phyloP scores from a whole-genome alignment of 2,113 vertebrate species.

The Nesoenas mayeri region DNA sequence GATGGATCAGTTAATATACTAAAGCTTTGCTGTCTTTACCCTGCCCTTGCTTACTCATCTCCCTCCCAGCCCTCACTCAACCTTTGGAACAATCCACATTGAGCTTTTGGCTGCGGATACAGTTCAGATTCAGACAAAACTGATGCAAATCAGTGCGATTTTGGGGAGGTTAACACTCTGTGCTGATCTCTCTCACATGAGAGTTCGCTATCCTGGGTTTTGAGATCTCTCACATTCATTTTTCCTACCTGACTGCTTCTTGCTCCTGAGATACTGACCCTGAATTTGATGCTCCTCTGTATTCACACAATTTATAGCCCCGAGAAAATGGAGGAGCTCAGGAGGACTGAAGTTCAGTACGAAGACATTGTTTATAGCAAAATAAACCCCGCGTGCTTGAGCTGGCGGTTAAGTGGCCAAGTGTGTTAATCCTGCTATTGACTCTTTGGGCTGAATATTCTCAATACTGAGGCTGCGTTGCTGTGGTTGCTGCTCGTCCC shows the following conservation, averaged over 20 bases:
- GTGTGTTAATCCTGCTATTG: no score
- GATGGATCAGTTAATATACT: no score
- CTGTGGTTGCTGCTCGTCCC: neutral
- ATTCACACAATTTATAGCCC: no score
- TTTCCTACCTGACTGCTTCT: neutral
- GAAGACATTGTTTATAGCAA: no score
- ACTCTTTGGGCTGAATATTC: neutral
- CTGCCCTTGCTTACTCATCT: neutral
- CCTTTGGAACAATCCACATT: neutral
- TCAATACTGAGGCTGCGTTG: no score
- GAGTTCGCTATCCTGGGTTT: neutral
- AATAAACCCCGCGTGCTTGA: no score
- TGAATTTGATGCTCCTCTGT: neutral
- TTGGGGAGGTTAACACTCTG: neutral
- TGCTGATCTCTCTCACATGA: neutral
- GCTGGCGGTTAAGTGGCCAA: no score
- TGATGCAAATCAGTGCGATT: accelerated
- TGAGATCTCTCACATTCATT: neutral
- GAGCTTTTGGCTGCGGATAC: neutral
- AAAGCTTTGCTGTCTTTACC: neutral
- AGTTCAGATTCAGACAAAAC: neutral
- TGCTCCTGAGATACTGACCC: neutral
- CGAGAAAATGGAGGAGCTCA: no score
- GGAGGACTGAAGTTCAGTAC: no score
- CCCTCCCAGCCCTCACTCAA: neutral